phyloP scores from a whole-genome alignment of 2,797 vertebrate species.

The Mus caroli region DNA sequence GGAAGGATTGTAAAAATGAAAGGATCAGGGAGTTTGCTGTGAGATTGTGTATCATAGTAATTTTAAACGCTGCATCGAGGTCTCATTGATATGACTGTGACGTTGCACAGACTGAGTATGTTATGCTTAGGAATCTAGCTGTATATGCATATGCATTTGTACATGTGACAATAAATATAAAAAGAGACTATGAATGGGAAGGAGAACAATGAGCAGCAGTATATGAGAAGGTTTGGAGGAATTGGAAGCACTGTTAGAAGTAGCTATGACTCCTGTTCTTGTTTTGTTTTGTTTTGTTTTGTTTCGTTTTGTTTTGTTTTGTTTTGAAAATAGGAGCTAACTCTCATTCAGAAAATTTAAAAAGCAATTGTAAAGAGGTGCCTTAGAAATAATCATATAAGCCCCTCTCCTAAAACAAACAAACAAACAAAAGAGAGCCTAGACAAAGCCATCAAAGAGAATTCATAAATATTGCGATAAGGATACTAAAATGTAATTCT shows the following conservation, averaged over 20 bases:
- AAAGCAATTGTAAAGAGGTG: background rate
- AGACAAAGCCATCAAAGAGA: background rate
- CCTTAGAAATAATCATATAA: background rate
- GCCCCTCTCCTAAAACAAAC: too few relatives aligned
- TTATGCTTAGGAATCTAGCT: background rate
- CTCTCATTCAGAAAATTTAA: background rate
- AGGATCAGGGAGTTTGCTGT: background rate
- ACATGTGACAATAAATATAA: background rate
- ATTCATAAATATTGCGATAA: background rate
- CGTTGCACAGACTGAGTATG: background rate
- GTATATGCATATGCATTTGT: background rate
- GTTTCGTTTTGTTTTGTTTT: constrained; percentile 2
- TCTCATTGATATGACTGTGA: background rate
- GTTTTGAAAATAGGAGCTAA: constrained; percentile 41
- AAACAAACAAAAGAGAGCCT: background rate
- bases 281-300: background rate
- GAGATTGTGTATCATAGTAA: background rate
- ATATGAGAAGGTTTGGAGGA: background rate
- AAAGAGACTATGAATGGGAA: background rate
- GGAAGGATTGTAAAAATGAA: background rate
- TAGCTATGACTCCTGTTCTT: background rate
- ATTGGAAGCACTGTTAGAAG: background rate
- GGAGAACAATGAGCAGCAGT: background rate
- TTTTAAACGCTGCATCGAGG: background rate
- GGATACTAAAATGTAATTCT: background rate